These are phyloP conservation scores for Tachysurus fulvidraco DNA, from an alignment of 2,113 vertebrate genomes.

Conservation along the genomic window DNA sequence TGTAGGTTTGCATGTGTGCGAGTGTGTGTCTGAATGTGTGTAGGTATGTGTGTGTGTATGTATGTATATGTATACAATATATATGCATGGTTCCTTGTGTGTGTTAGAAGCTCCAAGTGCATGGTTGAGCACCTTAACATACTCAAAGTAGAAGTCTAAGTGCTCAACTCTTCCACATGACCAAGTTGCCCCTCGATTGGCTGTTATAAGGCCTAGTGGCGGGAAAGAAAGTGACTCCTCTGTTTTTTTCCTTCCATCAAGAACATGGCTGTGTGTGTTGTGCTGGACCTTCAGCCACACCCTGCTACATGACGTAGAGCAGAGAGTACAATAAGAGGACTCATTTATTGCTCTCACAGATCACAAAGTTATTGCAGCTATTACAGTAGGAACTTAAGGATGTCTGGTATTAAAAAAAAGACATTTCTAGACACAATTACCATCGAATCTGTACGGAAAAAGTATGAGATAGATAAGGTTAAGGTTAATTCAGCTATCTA, in stretches of 20 bases:
- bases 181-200: slow-evolving; percentile 26
- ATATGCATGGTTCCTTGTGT: background rate
- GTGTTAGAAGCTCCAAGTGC: slow-evolving; percentile 13
- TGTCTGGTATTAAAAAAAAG: background rate
- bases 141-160: slow-evolving; percentile 26
- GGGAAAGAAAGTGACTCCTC: background rate
- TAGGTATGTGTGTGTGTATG: no score
- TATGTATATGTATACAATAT: no score
- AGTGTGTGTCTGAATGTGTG: background rate
- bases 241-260: slow-evolving; percentile 23
- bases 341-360: slow-evolving; percentile 23
- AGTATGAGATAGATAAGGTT: background rate
- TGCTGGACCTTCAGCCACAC: slow-evolving; percentile 13
- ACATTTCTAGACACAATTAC: background rate
- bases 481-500: background rate
- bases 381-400: background rate
- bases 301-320: slow-evolving; percentile 9
- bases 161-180: slow-evolving; percentile 34
- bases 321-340: slow-evolving; percentile 4
- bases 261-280: slow-evolving; percentile 20
- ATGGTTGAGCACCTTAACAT: slow-evolving; percentile 33
- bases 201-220: background rate
- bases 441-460: background rate
- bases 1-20: background rate
- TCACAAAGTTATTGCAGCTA: slow-evolving; percentile 2